Evolutionary conservation across 1,140 invertebrate genomes (phyloP).

Genomic region (Probaryconus sp.): DNA sequence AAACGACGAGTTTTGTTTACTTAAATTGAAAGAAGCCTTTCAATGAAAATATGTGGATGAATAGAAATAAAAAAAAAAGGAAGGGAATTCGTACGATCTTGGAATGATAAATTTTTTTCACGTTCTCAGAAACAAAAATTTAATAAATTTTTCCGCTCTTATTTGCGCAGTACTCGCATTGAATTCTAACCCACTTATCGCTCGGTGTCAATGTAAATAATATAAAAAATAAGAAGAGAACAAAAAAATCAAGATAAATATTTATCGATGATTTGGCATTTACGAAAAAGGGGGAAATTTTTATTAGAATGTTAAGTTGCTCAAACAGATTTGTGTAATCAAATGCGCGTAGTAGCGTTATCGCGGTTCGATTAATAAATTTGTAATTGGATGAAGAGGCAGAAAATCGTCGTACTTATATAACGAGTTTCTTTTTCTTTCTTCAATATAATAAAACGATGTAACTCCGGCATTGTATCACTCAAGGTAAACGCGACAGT

Average conservation of each 20-base stretch:
- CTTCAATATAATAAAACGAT: no score
- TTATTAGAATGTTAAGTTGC: constrained; percentile 7
- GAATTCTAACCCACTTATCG: background rate
- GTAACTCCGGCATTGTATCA: constrained; percentile 42
- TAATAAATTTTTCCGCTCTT: no score
- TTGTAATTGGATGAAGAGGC: background rate
- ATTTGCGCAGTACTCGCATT: background rate
- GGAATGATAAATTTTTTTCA: no score
- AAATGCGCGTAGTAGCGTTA: constrained; percentile 36
- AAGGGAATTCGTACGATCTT: no score
- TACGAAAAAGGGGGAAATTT: constrained; percentile 28
- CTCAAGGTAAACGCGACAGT: constrained; percentile 40
- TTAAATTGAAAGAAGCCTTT: no score
- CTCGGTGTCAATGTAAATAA: no score
- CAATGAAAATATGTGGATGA: no score
- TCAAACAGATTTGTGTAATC: constrained; percentile 47
- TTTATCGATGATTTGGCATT: constrained; percentile 2
- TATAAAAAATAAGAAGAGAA: no score
- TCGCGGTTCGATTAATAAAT: constrained; percentile 40
- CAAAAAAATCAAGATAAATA: background rate
- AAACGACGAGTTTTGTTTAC: no score
- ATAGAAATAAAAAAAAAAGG: no score
- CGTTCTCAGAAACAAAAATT: no score
- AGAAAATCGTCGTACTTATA: constrained; percentile 7
- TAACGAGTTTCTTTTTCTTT: constrained; percentile 12